phyloP scores from a whole-genome alignment of 2,113 vertebrate genomes.

The Pluvianellus socialis region DNA sequence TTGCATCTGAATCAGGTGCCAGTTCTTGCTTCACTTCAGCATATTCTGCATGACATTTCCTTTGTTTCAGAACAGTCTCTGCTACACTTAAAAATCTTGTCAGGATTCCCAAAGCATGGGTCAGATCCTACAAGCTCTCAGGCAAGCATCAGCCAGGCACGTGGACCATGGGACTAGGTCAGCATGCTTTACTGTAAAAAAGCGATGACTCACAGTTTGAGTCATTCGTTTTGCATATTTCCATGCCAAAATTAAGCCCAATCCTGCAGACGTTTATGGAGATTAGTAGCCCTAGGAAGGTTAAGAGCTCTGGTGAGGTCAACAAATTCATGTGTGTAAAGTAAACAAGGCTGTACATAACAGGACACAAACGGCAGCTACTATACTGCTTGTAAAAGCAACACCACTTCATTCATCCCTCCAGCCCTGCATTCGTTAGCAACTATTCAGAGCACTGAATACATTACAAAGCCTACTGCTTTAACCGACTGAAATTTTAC shows the following conservation, averaged over 20 bases:
- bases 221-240: background rate
- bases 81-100: background rate
- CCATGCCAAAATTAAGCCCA: constrained; percentile 25
- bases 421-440: background rate
- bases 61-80: background rate
- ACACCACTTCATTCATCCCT: background rate
- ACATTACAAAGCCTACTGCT: background rate
- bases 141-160: background rate
- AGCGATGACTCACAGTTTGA: constrained; percentile 35
- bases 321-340: constrained; percentile 18
- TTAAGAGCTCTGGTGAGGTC: constrained; percentile 35
- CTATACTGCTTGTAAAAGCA: constrained; percentile 23
- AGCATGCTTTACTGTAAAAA: background rate
- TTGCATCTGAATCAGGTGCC: constrained; percentile 31
- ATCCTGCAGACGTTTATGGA: background rate
- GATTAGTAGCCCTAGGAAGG: constrained; percentile 32
- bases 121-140: background rate
- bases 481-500: constrained; percentile 1
- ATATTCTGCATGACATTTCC: background rate
- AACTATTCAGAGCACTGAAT: constrained; percentile 3
- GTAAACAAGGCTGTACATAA: background rate
- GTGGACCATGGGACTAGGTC: background rate
- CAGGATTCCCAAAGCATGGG: background rate
- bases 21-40: constrained; percentile 30
- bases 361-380: background rate